Conservation (phyloP, 2,113 vertebrate species). For the Anseranas semipalmata region DNA sequence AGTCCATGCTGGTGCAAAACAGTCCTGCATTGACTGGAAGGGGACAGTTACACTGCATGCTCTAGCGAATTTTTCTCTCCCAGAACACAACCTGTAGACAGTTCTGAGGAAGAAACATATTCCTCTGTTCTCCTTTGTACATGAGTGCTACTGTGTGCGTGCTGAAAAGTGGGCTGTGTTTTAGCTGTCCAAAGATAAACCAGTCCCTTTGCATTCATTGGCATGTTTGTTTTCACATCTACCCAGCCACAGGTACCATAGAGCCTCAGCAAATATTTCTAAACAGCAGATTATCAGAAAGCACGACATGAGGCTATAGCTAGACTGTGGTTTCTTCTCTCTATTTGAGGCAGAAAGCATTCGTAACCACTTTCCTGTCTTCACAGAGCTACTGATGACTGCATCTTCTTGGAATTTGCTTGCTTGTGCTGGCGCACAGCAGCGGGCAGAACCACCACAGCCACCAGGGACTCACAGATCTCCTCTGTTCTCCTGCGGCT, state of each 20-base stretch:
- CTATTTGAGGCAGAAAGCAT: conserved; percentile 47
- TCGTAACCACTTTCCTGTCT: conserved; percentile 80
- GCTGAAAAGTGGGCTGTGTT: not conserved
- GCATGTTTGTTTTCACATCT: not conserved
- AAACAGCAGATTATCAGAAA: conserved; percentile 40
- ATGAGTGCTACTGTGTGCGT: not conserved
- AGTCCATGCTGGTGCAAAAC: not conserved
- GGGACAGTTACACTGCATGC: accelerated
- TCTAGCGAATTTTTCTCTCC: not conserved
- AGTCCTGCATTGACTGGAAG: not conserved
- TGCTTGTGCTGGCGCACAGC: conserved; percentile 70
- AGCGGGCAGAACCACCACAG: conserved; percentile 26
- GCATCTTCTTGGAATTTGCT: conserved; percentile 81
- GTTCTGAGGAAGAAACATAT: not conserved
- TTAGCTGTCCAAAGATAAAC: not conserved
- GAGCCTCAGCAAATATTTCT: not conserved
- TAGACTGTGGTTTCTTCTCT: conserved; percentile 35
- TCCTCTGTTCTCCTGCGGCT: conserved; percentile 66
- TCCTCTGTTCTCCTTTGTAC: not conserved
- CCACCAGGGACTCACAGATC: conserved; percentile 51
- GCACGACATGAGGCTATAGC: conserved; percentile 9
- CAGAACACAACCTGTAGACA: not conserved
- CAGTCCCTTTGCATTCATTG: not conserved
- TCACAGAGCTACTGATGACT: conserved; percentile 76
- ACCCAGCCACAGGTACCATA: not conserved